phyloP scores from a whole-genome alignment of 2,888 invertebrate species.

The Reticulitermes lucifugus region DNA sequence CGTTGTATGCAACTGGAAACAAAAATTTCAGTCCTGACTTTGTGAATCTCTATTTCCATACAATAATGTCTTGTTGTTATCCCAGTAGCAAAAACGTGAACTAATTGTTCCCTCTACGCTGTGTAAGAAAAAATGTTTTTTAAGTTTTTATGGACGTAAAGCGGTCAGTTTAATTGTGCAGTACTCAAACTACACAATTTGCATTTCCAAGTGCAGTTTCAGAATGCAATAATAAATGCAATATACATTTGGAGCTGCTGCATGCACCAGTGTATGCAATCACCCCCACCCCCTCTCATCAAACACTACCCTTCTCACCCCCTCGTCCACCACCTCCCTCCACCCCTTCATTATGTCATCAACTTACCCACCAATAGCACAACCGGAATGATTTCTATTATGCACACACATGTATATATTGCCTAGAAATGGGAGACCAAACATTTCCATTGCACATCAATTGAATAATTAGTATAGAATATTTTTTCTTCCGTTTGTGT shows the following conservation, averaged over 20 bases:
- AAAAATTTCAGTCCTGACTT: no score
- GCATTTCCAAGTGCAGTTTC: slow-evolving; percentile 20
- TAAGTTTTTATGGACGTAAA: no score
- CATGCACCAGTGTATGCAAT: slow-evolving; percentile 45
- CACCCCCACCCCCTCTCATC: slow-evolving; percentile 22
- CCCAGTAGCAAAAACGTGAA: neutral
- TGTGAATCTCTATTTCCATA: no score
- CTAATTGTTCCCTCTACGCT: neutral
- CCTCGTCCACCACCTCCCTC: slow-evolving; percentile 12
- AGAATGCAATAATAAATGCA: slow-evolving; percentile 38
- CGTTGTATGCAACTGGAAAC: no score
- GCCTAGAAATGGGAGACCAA: slow-evolving; percentile 33
- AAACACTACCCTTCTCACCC: slow-evolving; percentile 6
- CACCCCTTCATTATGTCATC: slow-evolving; percentile 37
- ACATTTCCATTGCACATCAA: slow-evolving; percentile 39
- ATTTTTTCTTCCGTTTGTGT: slow-evolving; percentile 34
- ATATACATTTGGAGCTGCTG: slow-evolving; percentile 44
- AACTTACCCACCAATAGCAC: slow-evolving; percentile 37
- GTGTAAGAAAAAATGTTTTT: neutral
- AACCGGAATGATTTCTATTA: slow-evolving; percentile 36
- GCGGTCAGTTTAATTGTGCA: slow-evolving; percentile 3
- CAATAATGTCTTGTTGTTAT: no score
- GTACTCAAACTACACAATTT: slow-evolving; percentile 14
- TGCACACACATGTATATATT: slow-evolving; percentile 26
- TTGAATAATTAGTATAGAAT: slow-evolving; percentile 39